Evolutionary conservation across 2,888 invertebrate species (phyloP).

Genomic region (Drosophila percnosoma): DNA sequence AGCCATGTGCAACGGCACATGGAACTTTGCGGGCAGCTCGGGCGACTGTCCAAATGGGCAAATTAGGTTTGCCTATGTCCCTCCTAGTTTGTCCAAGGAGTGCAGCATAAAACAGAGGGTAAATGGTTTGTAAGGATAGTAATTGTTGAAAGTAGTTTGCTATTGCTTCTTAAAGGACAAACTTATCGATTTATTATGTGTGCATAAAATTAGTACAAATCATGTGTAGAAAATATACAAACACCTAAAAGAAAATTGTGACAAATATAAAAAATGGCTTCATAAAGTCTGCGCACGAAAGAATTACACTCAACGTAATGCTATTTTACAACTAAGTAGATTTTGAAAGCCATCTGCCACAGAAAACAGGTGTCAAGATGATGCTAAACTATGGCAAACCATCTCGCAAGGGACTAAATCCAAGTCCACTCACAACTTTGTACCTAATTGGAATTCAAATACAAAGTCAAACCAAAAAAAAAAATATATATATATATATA

Average conservation of each 20-base stretch:
- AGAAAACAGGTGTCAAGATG: not conserved
- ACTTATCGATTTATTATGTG: not conserved
- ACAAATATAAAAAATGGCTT: not conserved
- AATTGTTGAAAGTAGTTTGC: not conserved
- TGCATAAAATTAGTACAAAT: not conserved
- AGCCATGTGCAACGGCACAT: constrained; percentile 26
- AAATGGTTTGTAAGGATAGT: not conserved
- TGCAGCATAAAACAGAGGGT: not conserved
- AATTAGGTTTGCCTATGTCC: not conserved
- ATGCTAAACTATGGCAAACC: not conserved
- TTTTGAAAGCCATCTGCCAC: not conserved
- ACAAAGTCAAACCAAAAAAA: not conserved
- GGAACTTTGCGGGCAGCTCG: constrained; percentile 18
- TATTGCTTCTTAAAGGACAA: not conserved
- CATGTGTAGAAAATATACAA: not conserved
- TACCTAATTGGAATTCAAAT: not conserved
- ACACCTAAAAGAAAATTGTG: not conserved
- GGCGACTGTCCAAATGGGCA: not conserved
- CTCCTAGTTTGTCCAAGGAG: too few species aligned
- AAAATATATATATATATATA: not conserved
- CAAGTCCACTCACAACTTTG: not conserved
- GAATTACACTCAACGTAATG: not conserved
- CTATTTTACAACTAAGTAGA: not conserved
- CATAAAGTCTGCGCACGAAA: not conserved
- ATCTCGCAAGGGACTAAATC: not conserved